Evolutionary conservation across 2,113 vertebrate genomes (phyloP).

Genomic region (Spea bombifrons): DNA sequence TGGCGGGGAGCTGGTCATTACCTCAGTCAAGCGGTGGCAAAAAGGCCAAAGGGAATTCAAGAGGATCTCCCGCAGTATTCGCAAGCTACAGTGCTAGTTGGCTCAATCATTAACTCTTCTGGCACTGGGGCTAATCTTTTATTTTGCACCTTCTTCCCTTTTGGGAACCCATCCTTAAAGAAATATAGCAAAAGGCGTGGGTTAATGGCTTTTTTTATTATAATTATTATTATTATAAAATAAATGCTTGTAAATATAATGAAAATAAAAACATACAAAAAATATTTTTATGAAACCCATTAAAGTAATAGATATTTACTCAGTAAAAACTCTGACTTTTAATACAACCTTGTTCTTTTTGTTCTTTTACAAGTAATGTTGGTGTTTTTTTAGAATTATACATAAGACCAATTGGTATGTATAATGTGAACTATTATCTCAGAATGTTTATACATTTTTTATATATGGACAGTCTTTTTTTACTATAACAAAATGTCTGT

Average conservation of each 20-base stretch:
- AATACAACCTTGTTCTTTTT: background rate
- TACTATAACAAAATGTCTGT: background rate
- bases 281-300: constrained; percentile 39
- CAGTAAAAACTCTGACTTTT: constrained; percentile 28
- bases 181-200: constrained; percentile 33
- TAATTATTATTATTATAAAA: constrained; percentile 37
- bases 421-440: background rate
- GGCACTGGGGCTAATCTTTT: constrained; percentile 42
- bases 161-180: constrained; percentile 37
- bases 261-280: constrained; percentile 27
- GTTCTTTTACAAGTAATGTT: background rate
- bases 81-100: constrained; percentile 90
- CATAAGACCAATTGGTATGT: constrained; percentile 8
- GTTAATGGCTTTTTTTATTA: constrained; percentile 37
- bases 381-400: background rate
- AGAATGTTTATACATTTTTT: background rate
- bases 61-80: constrained; percentile 93
- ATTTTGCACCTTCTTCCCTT: constrained; percentile 36
- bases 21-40: constrained; percentile 95
- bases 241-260: constrained; percentile 42
- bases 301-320: constrained; percentile 27
- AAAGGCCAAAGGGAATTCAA: constrained; percentile 92
- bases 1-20: constrained; percentile 91
- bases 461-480: constrained; percentile 2
- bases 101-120: background rate